Evolutionary conservation across 2,888 invertebrate genomes (phyloP).

Genomic region (Lepeophtheirus nordmannii): DNA sequence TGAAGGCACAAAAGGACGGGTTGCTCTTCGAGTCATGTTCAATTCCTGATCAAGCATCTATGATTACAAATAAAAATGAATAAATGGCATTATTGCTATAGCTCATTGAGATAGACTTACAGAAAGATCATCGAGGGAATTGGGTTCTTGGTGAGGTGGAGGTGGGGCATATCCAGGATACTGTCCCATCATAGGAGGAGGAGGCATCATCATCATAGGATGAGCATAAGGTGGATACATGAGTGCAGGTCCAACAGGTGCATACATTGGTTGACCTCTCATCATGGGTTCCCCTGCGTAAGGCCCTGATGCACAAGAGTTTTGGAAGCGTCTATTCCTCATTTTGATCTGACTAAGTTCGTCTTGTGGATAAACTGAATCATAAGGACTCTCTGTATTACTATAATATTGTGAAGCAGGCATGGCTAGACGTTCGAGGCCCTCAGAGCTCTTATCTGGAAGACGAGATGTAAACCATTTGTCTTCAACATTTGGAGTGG

Average conservation of each 20-base stretch:
- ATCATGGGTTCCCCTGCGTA: neutral
- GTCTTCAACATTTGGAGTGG: conserved; percentile 16
- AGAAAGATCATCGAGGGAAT: too few relatives aligned
- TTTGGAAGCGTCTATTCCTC: conserved; percentile 12
- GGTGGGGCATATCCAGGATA: too few relatives aligned
- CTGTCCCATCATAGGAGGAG: neutral
- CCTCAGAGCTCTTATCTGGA: neutral
- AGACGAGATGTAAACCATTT: neutral
- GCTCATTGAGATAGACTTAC: too few relatives aligned
- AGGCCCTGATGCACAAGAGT: neutral
- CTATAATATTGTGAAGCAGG: neutral
- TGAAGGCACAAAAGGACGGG: conserved; percentile 13
- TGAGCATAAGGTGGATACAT: neutral
- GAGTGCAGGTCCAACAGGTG: too few relatives aligned
- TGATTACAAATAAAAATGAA: neutral
- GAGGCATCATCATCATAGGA: conserved; percentile 4
- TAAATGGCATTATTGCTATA: neutral
- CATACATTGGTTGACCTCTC: neutral
- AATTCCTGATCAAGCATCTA: conserved; percentile 20
- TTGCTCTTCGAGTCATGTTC: conserved; percentile 22
- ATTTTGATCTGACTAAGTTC: conserved; percentile 18
- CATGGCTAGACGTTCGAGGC: neutral
- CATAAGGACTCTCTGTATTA: neutral
- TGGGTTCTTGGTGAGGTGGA: too few relatives aligned
- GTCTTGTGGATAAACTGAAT: conserved; percentile 13